Conservation (phyloP, 2,113 vertebrate species). For the Hirundichthys speculiger region DNA sequence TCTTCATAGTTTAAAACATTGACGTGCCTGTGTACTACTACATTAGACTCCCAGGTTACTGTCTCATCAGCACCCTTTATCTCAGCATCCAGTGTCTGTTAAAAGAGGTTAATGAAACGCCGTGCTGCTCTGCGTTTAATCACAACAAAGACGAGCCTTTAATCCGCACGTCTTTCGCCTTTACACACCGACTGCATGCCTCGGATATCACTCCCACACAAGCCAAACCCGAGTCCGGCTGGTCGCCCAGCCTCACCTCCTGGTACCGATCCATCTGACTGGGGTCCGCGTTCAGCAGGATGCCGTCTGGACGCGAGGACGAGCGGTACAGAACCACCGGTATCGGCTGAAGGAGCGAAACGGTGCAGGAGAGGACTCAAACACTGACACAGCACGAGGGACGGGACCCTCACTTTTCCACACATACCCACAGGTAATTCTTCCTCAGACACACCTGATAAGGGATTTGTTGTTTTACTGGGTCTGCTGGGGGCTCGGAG, state of each 20-base stretch:
- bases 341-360: slow-evolving; percentile 65
- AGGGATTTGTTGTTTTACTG: slow-evolving; percentile 50
- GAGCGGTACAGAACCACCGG: slow-evolving; percentile 71
- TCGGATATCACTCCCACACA: slow-evolving; percentile 66
- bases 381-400: slow-evolving; percentile 24
- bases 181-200: slow-evolving; percentile 54
- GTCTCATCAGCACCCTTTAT: too few relatives aligned
- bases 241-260: slow-evolving; percentile 77
- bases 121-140: slow-evolving; percentile 51
- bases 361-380: slow-evolving; percentile 55
- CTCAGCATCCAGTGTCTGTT: slow-evolving; percentile 4
- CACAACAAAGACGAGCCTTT: neutral
- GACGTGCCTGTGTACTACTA: too few relatives aligned
- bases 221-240: slow-evolving; percentile 40
- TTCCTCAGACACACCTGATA: slow-evolving; percentile 52
- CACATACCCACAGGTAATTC: slow-evolving; percentile 35
- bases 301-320: slow-evolving; percentile 50
- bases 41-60: too few relatives aligned
- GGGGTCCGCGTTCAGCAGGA: slow-evolving; percentile 64
- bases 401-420: slow-evolving; percentile 19
- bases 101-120: slow-evolving; percentile 12
- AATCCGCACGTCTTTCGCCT: neutral
- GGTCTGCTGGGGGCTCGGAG: slow-evolving; percentile 34
- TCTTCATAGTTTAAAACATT: too few relatives aligned
- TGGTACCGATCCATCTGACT: slow-evolving; percentile 57